These are phyloP conservation scores for Cottoperca gobio DNA, from an alignment of 2,797 vertebrate genomes.

Conservation along the genomic window DNA sequence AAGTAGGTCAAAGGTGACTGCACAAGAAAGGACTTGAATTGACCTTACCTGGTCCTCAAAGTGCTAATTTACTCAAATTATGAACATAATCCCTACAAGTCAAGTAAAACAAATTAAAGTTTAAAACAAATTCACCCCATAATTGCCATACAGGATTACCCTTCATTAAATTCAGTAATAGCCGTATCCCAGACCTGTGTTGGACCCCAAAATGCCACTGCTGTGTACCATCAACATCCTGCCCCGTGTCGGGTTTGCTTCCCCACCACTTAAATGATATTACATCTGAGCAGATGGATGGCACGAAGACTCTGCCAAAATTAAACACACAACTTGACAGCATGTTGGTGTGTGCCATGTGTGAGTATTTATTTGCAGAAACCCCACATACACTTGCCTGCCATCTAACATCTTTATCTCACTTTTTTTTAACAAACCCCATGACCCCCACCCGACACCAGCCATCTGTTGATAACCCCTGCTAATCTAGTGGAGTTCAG, in stretches of 20 bases:
- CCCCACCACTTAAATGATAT: slow-evolving; percentile 29
- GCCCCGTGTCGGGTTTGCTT: background rate
- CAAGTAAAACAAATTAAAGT: background rate
- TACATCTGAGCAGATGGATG: slow-evolving; percentile 43
- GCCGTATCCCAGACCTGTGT: background rate
- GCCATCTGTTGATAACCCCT: slow-evolving; percentile 77
- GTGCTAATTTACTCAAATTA: background rate
- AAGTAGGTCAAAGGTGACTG: slow-evolving; percentile 81
- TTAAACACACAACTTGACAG: slow-evolving; percentile 37
- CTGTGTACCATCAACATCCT: slow-evolving; percentile 16
- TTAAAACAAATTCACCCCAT: background rate
- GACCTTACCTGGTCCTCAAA: slow-evolving; percentile 1
- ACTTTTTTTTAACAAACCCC: slow-evolving; percentile 41
- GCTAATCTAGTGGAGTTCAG: slow-evolving; percentile 79
- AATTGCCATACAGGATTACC: background rate
- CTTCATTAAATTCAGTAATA: background rate
- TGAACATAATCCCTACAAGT: background rate
- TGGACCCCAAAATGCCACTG: background rate
- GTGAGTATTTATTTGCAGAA: slow-evolving; percentile 52
- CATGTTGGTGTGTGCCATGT: slow-evolving; percentile 15
- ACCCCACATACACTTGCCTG: slow-evolving; percentile 16
- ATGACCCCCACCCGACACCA: slow-evolving; percentile 27
- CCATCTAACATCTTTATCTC: slow-evolving; percentile 54
- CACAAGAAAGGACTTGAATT: slow-evolving; percentile 36
- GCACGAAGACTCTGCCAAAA: slow-evolving; percentile 20